Evolutionary conservation across 2,113 vertebrate genomes (phyloP).

Genomic region (Rhabdomys dilectus): DNA sequence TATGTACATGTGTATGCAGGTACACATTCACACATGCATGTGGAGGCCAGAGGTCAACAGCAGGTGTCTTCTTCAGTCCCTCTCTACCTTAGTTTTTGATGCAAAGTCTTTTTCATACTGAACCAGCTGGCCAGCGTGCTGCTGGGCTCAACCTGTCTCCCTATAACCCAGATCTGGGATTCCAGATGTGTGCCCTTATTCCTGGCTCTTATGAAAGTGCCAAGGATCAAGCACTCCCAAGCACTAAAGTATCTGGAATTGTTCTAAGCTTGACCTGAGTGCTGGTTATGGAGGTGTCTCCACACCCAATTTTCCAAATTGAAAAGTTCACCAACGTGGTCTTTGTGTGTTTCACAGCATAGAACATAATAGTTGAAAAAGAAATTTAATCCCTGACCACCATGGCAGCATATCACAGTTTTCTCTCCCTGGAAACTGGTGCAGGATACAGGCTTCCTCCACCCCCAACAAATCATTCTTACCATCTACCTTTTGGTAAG

Average conservation of each 20-base stretch:
- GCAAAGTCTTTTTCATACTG: background rate
- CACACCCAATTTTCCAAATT: too few relatives aligned
- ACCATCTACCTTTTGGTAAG: background rate
- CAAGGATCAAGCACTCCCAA: background rate
- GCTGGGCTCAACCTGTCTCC: background rate
- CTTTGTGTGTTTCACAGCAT: background rate
- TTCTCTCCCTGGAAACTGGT: background rate
- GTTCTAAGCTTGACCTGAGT: background rate
- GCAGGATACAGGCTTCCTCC: background rate
- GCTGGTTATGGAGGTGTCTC: fast-evolving
- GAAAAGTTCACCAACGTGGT: background rate
- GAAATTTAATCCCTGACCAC: background rate
- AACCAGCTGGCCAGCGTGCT: background rate
- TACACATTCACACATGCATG: background rate
- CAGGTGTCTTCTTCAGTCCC: background rate
- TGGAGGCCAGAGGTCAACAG: too few relatives aligned
- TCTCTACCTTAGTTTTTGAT: background rate
- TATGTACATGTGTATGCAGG: background rate
- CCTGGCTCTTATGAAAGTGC: background rate
- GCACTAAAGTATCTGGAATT: background rate
- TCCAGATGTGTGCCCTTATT: background rate
- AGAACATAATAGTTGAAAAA: background rate
- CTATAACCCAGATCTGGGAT: background rate
- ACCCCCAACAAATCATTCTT: background rate
- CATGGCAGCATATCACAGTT: too few relatives aligned